Base-by-base conservation (phyloP, 1,140 invertebrate genomes). In the Saccostrea cuccullata region DNA sequence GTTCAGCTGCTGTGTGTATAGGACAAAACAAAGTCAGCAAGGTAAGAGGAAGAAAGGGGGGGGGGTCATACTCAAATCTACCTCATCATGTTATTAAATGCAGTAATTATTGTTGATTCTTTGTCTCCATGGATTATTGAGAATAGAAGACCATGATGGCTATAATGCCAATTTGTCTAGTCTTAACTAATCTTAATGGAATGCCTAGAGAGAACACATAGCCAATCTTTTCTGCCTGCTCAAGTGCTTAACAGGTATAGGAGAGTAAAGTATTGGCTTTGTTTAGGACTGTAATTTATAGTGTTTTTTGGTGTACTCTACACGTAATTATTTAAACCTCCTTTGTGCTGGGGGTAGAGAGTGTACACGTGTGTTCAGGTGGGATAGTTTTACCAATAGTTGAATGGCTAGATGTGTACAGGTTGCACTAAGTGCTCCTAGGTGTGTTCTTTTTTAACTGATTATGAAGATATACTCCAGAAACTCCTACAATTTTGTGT, bases 41-140 rank as follows among this genome's bases (percentile, higher is more conserved):
- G 30, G 6, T 30, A 30, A 77, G 26, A 77, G 30, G 30, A 15
- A 36, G 11, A 26, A 77, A 17, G 23, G 13, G 23, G 23, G 23
- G 5, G 13, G 67, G 67, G 13, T 23, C 67, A 13, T 73, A 26
- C 23, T 73, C 23, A 73, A 23, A 73, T 73, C 12, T 23, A 73
- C 30, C 30, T 36, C 30, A 36, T n/a, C 23, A 67, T 67, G 60
- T 67, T 17, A 36, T 36, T n/a, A 9, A 67, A 8, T 67, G 60
- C 1, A 20, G 60, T 67, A 67, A 36, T 36, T 23, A 73, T 73
- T 2, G 4, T 77, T 2, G 26, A 77, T 77, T 36, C 70, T 36
- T 13, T 30, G 70, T 77, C 26, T 36, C 23, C 70, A 36, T 77
- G 70, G 70, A 77, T 77, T 77, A 40, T 77, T 77, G 70, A 30